Base-by-base conservation (phyloP, 2,888 invertebrate genomes). In the Aspidapion aeneum region DNA sequence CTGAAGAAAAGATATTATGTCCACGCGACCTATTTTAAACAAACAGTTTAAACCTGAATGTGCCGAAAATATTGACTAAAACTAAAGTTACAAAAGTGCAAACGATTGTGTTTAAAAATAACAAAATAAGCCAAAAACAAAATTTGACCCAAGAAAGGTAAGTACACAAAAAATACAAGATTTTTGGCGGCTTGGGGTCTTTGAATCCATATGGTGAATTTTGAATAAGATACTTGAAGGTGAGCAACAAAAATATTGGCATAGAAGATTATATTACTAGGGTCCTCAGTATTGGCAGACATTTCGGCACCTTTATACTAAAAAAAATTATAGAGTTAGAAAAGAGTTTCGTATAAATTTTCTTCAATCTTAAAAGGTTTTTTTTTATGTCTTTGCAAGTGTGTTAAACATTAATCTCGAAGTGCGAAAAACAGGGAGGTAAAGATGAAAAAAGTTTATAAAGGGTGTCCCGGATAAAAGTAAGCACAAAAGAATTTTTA, bases 11-110 rank as follows among this genome's bases (percentile, higher is more conserved):
- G 51, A 60, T 56, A 56, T 49, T 56, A 49, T 21, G 50, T 63
- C 55, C 63, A 63, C 63, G 63, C 63, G 63, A 63, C 63, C 56
- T 63, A 63, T 9, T 52, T 52, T n/a, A 52, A 52, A 52, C 52
- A 52, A 52, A 19, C 52, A 52, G n/a, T 9, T n/a, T 9, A 52
- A 19, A 7, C 17, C 52, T n/a, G 17, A 52, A 52, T 9, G 52
- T 52, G 17, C 52, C 52, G 52, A 52, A n/a, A 35, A 52, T 52
- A 52, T 52, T n/a, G 17, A 52, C 49, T n/a, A 9, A 48, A 48
- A 52, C 5, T 5, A 17, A n/a, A 19, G 52, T 17, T 52, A 52
- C 17, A 17, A 5, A 52, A 17, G 19, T n/a, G 52, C 17, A 52
- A 52, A 52, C 3, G 52, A 52, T n/a, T 5, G 7, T 52, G 52